A percentile compares a stretch with the other conserved stretches of the same genome.
phyloP scores from a whole-genome alignment of 2,888 invertebrate genomes.

The Adelognathus sp. region DNA sequence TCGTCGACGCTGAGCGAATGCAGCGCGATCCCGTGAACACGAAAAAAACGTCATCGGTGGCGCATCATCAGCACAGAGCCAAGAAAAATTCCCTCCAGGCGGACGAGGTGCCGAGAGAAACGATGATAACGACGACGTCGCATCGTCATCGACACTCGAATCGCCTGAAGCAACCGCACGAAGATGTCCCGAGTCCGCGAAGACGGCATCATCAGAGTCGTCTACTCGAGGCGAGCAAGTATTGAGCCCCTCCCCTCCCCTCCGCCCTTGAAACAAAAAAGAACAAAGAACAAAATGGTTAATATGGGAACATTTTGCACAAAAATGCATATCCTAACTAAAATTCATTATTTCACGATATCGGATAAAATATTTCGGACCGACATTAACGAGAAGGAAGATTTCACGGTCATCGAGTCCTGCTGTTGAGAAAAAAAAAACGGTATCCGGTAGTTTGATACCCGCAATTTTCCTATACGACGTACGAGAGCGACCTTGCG shows the following conservation, averaged over 20 bases:
- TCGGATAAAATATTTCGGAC: constrained; percentile 66
- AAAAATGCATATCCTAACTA: constrained; percentile 78
- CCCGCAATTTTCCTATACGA: constrained; percentile 3
- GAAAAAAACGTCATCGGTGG: constrained; percentile 33
- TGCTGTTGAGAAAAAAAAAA: constrained; percentile 44
- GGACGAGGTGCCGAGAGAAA: constrained; percentile 58
- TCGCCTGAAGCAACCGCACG: constrained; percentile 74
- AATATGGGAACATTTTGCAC: constrained; percentile 77
- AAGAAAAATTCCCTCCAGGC: constrained; percentile 62
- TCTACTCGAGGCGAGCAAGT: constrained; percentile 74
- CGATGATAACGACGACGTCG: constrained; percentile 67
- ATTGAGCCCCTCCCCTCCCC: no score
- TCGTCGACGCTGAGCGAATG: constrained; percentile 76
- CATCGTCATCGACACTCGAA: constrained; percentile 78
- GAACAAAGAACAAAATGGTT: constrained; percentile 54
- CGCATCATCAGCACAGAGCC: constrained; percentile 53
- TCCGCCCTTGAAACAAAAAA: constrained; percentile 9
- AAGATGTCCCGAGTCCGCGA: constrained; percentile 66
- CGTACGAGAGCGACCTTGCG: constrained; percentile 1
- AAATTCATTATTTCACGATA: constrained; percentile 73
- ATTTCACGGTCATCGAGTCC: constrained; percentile 37
- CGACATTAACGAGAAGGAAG: constrained; percentile 65
- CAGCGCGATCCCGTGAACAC: constrained; percentile 47
- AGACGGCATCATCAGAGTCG: constrained; percentile 74
- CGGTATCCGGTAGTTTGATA: not conserved